Evolutionary conservation across 1,140 invertebrate species (phyloP), one percentile per base, ranked within the genome.

Genomic region (Brachystomella parvula): DNA sequence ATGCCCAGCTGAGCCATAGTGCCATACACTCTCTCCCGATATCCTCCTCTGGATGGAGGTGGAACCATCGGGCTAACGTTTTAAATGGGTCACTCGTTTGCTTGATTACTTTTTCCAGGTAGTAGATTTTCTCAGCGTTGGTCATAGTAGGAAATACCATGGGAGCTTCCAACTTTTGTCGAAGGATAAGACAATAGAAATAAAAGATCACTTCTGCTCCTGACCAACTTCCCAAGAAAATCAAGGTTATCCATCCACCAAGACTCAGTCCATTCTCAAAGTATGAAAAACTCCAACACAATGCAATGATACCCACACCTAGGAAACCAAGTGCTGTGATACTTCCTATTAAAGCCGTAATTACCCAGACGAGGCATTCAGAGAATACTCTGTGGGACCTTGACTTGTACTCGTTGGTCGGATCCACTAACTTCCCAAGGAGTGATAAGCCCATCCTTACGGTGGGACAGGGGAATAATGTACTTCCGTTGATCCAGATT

Each of bases 1-100:
- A 66, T 0, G 64, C 64, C 64, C 58, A 66, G 21, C 35, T 61
- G 0, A 66, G 12, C 64, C 64, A 66, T 17, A n/a, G 35, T 61
- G 30, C 59, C 57, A 66, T 12, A 19, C 59, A 60, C 2, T 47
- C 35, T 9, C 19, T 26, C n/a, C 57, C 57, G n/a, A 61, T 30
- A 39, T 47, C 29, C 26, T 60, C 59, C 0, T 35, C 30, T 3
- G 30, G 30, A 30, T 61, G 32, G n/a, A 32, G 6, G n/a, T 31
- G 47, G 31, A 66, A 66, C 64, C 64, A 66, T 3, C 64, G 57
- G 1, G 32, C 26, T 21, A 66, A 21, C 1, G 58, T 12, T n/a
- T 3, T 0, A 33, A 33, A 66, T 30, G 56, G 62, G 31, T 49
- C 32, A n/a, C 12, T 12, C 21, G 28, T 28, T 9, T 64, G 62